Evolutionary conservation across 2,888 invertebrate genomes (phyloP), one percentile per base, ranked within the genome.

Genomic region (Phasia obesa): DNA sequence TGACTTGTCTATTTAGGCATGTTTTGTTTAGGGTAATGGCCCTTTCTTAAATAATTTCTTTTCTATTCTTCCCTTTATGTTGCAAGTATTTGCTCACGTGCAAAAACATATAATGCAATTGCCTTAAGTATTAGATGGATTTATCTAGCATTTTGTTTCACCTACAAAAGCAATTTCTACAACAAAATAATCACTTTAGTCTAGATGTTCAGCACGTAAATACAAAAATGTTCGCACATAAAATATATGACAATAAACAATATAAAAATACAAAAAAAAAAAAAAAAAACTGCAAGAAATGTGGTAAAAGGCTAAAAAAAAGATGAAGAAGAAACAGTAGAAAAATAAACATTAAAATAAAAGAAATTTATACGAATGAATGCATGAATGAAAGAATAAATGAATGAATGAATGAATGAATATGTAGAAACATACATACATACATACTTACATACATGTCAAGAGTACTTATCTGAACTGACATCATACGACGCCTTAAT

Each of bases 401-500:
- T 53, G 53, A 25, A 27, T 53, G 53, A 53, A 53, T 25, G 53
- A 57, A 55, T 11, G 47, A 57, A 49, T 75, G 75, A 65, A 70
- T 69, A 27, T 57, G 23, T 47, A 21, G 13, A 47, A 0, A 11
- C 9, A 49, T 25, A 42, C 27, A 55, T 42, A 49, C 31, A 75
- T 64, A 65, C 4, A 42, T 42, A 13, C 15, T 13, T 42, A 42
- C 70, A 81, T 42, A 42, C 70, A 81, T 76, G 81, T 81, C 76
- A 81, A 65, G 51, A 60, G 74, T 76, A 65, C 76, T 71, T 81
- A 81, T 76, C 75, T 76, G 44, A 76, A 81, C 65, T 81, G 75
- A 81, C 82, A 69, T 82, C 79, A 74, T 79, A 74, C 74, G 84
- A 81, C 84, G 84, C 84, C 84, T 67, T 83, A 83, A 80, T 84